Conservation (phyloP, 1,140 invertebrate species). For the Diploscapter pachys region DNA sequence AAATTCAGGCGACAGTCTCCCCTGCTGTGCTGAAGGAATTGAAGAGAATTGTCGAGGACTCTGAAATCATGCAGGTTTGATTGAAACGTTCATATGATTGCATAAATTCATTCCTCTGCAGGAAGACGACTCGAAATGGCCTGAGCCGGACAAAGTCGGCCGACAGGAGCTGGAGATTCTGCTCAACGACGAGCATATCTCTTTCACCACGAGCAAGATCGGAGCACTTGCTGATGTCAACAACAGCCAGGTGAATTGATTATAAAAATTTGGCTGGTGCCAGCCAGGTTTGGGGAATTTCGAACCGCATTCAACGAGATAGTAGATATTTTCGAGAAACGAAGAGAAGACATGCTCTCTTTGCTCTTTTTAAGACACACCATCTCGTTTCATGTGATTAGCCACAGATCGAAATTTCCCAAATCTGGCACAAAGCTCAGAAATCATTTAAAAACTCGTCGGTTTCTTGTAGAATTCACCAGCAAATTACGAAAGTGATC, state of each 20-base stretch:
- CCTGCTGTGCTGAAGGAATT: constrained; percentile 95
- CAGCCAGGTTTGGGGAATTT: too few species aligned
- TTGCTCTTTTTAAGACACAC: too few species aligned
- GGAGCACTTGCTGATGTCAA: constrained; percentile 97
- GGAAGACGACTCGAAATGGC: constrained; percentile 96
- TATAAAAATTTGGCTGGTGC: neutral
- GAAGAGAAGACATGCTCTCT: too few species aligned
- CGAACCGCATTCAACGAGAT: too few species aligned
- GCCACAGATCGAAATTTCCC: too few species aligned
- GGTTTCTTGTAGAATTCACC: too few species aligned
- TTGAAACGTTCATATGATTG: too few species aligned
- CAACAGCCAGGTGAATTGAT: constrained; percentile 68
- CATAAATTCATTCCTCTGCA: constrained; percentile 59
- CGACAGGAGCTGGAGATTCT: constrained; percentile 97
- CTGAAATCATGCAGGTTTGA: constrained; percentile 82
- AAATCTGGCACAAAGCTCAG: too few species aligned
- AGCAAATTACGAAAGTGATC: too few species aligned
- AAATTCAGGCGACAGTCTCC: constrained; percentile 76
- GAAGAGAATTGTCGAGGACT: constrained; percentile 94
- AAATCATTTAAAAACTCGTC: too few species aligned
- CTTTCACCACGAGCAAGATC: constrained; percentile 97
- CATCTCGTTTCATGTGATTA: too few species aligned
- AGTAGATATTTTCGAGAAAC: too few species aligned
- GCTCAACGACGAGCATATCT: constrained; percentile 98
- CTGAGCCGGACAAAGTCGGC: constrained; percentile 89